Evolutionary conservation across 2,888 invertebrate species (phyloP).

Genomic region (Meganola albula): DNA sequence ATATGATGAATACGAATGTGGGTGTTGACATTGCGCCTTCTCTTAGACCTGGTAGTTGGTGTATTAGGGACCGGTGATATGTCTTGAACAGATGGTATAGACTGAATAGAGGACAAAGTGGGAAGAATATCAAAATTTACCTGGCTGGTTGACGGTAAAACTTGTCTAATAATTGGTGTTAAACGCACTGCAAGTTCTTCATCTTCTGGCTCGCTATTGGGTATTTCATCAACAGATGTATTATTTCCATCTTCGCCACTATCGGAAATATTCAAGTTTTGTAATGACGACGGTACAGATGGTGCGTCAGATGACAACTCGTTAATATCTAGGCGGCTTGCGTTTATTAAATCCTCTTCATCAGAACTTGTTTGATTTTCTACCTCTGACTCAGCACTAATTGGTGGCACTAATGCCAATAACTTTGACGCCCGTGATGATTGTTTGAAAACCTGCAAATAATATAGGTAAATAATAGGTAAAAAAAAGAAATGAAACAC

Average conservation of each 20-base stretch:
- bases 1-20: too few relatives aligned
- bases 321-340: constrained; percentile 1
- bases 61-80: not conserved
- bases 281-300: constrained; percentile 2
- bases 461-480: not conserved
- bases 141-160: not conserved
- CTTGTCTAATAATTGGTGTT: not conserved
- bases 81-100: not conserved
- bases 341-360: constrained; percentile 1
- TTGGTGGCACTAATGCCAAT: too few relatives aligned
- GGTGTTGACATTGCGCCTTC: not conserved
- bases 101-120: not conserved
- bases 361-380: constrained; percentile 4
- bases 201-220: constrained; percentile 4
- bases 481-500: too few relatives aligned
- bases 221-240: constrained; percentile 1
- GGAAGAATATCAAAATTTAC: not conserved
- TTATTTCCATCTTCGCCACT: not conserved
- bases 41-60: not conserved
- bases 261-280: constrained; percentile 2
- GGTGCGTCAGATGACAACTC: constrained; percentile 1
- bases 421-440: constrained; percentile 4
- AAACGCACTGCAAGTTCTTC: constrained; percentile 2
- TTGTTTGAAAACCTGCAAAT: not conserved
- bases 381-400: constrained; percentile 2